phyloP scores from a whole-genome alignment of 2,888 invertebrate genomes.

The Calephelis perditalis region DNA sequence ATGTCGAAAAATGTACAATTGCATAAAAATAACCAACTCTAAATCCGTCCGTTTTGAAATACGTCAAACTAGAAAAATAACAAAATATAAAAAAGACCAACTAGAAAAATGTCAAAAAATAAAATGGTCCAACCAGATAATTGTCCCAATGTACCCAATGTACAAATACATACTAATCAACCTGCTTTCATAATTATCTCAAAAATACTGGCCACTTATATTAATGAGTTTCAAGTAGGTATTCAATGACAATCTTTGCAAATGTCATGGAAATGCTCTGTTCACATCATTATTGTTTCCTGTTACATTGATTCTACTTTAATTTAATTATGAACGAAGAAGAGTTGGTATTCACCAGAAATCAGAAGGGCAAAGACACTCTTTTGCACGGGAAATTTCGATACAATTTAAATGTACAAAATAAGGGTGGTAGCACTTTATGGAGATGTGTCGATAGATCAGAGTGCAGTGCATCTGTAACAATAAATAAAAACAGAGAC shows the following conservation, averaged over 20 bases:
- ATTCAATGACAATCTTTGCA: slow-evolving; percentile 6
- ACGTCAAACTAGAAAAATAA: too few relatives aligned
- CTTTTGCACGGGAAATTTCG: slow-evolving; percentile 6
- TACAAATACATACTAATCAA: slow-evolving; percentile 1
- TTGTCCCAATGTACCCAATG: too few relatives aligned
- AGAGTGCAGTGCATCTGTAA: slow-evolving; percentile 6
- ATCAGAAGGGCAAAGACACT: slow-evolving; percentile 6
- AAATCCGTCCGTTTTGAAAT: too few relatives aligned
- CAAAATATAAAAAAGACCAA: too few relatives aligned
- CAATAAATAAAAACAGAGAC: slow-evolving; percentile 6
- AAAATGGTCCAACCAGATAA: too few relatives aligned
- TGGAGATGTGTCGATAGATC: slow-evolving; percentile 6
- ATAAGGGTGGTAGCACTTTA: slow-evolving; percentile 6
- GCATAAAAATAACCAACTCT: too few relatives aligned
- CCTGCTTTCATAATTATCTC: slow-evolving; percentile 6
- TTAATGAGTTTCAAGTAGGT: slow-evolving; percentile 6
- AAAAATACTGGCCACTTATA: slow-evolving; percentile 6
- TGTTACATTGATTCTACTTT: slow-evolving; percentile 6
- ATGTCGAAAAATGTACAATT: too few relatives aligned
- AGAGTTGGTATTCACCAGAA: slow-evolving; percentile 6
- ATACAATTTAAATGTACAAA: slow-evolving; percentile 6
- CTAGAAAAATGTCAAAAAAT: too few relatives aligned
- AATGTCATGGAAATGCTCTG: slow-evolving; percentile 6
- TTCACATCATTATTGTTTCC: slow-evolving; percentile 6
- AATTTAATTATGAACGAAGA: slow-evolving; percentile 6